Conservation (phyloP, 1,140 invertebrate genomes). For the fruit fly (Drosophila melanogaster) region Release_6_plus_ISO1_MT NT_037436.4:14330001-14330500, state of each 20-base stretch:
- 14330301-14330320: slow-evolving; percentile 24
- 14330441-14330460: slow-evolving; percentile 13
- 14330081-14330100: slow-evolving; percentile 23
- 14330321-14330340: slow-evolving; percentile 29
- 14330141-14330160: slow-evolving; percentile 3
- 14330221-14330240: slow-evolving; percentile 28
- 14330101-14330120: slow-evolving; percentile 1
- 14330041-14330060: background rate
- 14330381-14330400: slow-evolving; percentile 47
- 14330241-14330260: slow-evolving; percentile 34
- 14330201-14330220: slow-evolving; percentile 39
- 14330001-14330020: too few species aligned
- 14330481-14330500: slow-evolving; percentile 73
- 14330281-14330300: slow-evolving; percentile 74
- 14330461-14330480: slow-evolving; percentile 42
- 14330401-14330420: slow-evolving; percentile 73
- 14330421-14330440: slow-evolving; percentile 54
- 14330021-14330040: background rate
- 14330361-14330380: slow-evolving; percentile 69
- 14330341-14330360: slow-evolving; percentile 68
- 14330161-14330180: slow-evolving; percentile 3
- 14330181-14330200: slow-evolving; percentile 19
- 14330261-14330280: slow-evolving; percentile 56
- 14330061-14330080: slow-evolving; percentile 15
- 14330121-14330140: background rate